Percentiles rank a stretch among this genome's conserved stretches.
phyloP scores from a whole-genome alignment of 2,113 vertebrate species.

The Phaetusa simplex region DNA sequence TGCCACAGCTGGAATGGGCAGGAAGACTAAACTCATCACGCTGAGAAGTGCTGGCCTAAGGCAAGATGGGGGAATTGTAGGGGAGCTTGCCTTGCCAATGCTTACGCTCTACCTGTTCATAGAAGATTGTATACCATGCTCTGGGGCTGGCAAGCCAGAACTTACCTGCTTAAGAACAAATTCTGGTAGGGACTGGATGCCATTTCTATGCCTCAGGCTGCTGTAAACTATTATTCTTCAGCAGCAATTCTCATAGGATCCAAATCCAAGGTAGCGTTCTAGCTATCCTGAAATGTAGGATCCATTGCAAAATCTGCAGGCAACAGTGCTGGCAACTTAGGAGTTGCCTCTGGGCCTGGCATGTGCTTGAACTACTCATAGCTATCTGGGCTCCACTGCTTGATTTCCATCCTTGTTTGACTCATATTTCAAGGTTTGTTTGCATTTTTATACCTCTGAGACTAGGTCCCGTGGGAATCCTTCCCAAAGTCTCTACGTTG shows the following conservation, averaged over 20 bases:
- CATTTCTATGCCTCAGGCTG: constrained; percentile 9
- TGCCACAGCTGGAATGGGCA: not conserved
- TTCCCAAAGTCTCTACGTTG: not conserved
- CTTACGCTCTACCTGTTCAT: not conserved
- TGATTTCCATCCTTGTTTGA: constrained; percentile 62
- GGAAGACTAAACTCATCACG: not conserved
- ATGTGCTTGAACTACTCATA: constrained; percentile 35
- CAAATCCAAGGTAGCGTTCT: not conserved
- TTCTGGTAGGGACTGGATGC: not conserved
- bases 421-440: constrained; percentile 51
- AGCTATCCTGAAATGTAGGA: not conserved
- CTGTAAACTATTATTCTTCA: not conserved
- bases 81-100: not conserved
- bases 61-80: not conserved
- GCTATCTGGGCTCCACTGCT: constrained; percentile 28
- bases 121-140: not conserved
- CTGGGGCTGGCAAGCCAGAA: constrained; percentile 38
- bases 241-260: not conserved
- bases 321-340: not conserved
- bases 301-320: constrained; percentile 53
- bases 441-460: constrained; percentile 66
- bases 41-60: not conserved
- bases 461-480: constrained; percentile 60
- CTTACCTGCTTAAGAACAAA: constrained; percentile 30
- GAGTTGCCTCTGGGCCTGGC: constrained; percentile 60